Evolutionary conservation across 2,113 vertebrate species (phyloP).

Genomic region (Neopipo cinnamomea): DNA sequence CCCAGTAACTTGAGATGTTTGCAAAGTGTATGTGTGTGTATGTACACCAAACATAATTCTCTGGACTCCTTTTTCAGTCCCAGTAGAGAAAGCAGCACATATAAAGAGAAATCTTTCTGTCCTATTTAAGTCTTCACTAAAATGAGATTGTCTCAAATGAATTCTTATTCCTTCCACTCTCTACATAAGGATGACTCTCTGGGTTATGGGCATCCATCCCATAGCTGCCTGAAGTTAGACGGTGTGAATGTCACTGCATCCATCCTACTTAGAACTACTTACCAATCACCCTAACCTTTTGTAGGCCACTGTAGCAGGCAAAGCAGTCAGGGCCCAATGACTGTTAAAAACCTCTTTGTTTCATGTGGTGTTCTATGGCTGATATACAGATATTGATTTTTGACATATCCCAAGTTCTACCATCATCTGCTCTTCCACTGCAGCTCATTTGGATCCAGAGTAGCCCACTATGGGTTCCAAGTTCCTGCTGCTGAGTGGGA

Average conservation of each 20-base stretch:
- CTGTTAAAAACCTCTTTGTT: not conserved
- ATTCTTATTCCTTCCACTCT: not conserved
- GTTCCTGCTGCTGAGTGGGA: not conserved
- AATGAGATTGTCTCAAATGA: not conserved
- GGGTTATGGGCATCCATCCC: not conserved
- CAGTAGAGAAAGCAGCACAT: not conserved
- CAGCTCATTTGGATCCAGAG: accelerated
- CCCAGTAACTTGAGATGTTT: not conserved
- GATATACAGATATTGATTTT: not conserved
- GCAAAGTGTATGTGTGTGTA: not conserved
- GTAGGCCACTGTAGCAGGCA: not conserved
- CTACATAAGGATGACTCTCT: no score
- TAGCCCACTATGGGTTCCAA: accelerated
- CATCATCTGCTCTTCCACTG: not conserved
- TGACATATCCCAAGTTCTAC: not conserved
- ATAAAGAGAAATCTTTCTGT: not conserved
- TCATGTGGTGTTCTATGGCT: not conserved
- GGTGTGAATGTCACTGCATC: not conserved
- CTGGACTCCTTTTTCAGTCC: not conserved
- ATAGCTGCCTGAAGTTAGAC: not conserved
- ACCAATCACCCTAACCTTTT: not conserved
- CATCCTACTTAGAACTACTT: not conserved
- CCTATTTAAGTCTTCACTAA: not conserved
- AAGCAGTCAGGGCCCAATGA: not conserved
- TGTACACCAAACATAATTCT: not conserved